Evolutionary conservation across 2,888 invertebrate species (phyloP).

Genomic region (Leptinotarsa rubiginosa): DNA sequence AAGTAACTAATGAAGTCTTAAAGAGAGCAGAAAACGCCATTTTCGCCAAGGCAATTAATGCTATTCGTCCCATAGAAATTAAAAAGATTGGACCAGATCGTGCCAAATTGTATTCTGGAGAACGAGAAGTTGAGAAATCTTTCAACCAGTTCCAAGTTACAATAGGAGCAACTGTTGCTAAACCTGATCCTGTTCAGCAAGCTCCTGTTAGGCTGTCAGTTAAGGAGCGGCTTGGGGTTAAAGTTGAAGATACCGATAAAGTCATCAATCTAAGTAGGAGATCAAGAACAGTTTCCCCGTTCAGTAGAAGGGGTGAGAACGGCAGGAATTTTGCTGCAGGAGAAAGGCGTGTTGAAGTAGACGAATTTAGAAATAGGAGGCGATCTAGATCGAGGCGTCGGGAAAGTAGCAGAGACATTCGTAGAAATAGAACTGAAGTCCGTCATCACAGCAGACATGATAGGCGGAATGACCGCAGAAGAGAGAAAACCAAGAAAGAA

Average conservation of each 20-base stretch:
- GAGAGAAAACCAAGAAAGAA: constrained; percentile 40
- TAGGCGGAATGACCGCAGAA: constrained; percentile 40
- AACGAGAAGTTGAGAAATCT: constrained; percentile 47
- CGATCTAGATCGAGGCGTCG: constrained; percentile 56
- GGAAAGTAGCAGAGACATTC: constrained; percentile 50
- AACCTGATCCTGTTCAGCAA: constrained; percentile 39
- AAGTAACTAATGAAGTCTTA: constrained; percentile 87
- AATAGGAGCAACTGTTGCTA: constrained; percentile 5
- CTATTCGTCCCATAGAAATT: constrained; percentile 79
- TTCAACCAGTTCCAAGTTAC: constrained; percentile 29
- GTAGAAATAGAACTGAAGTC: constrained; percentile 61
- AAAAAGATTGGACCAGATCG: constrained; percentile 79
- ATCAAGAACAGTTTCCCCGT: constrained; percentile 67
- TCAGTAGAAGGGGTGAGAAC: constrained; percentile 63
- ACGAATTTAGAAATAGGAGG: constrained; percentile 55
- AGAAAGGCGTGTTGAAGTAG: constrained; percentile 61
- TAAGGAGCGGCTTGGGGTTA: constrained; percentile 83
- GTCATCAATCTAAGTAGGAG: constrained; percentile 69
- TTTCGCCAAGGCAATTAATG: constrained; percentile 88
- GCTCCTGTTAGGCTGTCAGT: constrained; percentile 78
- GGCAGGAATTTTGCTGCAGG: constrained; percentile 58
- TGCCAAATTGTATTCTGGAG: constrained; percentile 75
- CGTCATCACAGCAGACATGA: constrained; percentile 58
- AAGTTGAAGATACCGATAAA: constrained; percentile 74
- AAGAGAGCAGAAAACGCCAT: constrained; percentile 93